Conservation (phyloP, 2,888 invertebrate genomes). For the Scotopteryx bipunctaria region DNA sequence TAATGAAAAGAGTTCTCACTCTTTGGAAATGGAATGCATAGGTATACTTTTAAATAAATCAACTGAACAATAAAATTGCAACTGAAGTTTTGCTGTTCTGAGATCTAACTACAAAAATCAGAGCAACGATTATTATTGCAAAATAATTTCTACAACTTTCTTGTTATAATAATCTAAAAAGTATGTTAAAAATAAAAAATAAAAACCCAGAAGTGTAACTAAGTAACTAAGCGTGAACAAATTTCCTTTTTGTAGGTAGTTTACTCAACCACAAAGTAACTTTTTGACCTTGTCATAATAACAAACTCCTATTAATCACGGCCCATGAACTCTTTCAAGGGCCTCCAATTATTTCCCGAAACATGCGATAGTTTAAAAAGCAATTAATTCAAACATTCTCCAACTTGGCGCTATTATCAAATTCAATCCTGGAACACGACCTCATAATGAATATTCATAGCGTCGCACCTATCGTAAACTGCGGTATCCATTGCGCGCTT, state of each 20-base stretch:
- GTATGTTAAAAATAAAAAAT: too few relatives aligned
- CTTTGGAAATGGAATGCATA: too few relatives aligned
- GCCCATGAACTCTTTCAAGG: constrained; percentile 12
- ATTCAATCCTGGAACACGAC: constrained; percentile 58
- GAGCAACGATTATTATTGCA: too few relatives aligned
- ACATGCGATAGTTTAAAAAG: constrained; percentile 30
- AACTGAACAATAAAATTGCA: too few relatives aligned
- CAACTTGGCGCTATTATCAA: constrained; percentile 46
- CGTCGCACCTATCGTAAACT: constrained; percentile 64
- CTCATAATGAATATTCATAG: constrained; percentile 68
- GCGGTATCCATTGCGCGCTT: constrained; percentile 69
- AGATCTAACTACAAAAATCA: too few relatives aligned
- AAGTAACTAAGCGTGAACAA: too few relatives aligned
- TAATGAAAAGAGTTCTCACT: too few relatives aligned
- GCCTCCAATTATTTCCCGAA: constrained; percentile 16
- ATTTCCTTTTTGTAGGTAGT: not conserved
- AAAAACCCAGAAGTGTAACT: too few relatives aligned
- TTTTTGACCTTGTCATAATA: not conserved
- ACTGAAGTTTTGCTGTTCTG: too few relatives aligned
- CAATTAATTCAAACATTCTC: constrained; percentile 29
- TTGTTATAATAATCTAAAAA: too few relatives aligned
- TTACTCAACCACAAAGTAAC: not conserved
- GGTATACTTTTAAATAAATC: too few relatives aligned
- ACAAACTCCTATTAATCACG: constrained; percentile 1
- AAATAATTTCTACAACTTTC: too few relatives aligned